Evolutionary conservation across 2,888 invertebrate genomes (phyloP).

Genomic region (Rotaria sp.): DNA sequence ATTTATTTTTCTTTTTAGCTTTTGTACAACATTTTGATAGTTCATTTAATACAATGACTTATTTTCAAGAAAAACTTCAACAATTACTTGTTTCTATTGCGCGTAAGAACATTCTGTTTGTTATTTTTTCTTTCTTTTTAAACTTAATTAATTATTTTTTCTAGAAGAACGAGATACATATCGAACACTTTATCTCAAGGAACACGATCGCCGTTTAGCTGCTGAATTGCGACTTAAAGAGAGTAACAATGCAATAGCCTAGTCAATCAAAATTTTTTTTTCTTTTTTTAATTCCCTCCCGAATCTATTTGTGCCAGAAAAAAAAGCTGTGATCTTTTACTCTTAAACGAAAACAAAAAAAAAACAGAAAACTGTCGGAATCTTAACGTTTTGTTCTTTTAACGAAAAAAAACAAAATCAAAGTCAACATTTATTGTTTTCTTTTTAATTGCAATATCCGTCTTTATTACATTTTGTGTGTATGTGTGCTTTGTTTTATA

Average conservation of each 20-base stretch:
- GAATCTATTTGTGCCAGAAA: background rate
- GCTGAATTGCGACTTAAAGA: conserved; percentile 11
- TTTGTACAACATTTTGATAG: conserved; percentile 26
- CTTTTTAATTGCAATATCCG: background rate
- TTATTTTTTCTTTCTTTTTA: background rate
- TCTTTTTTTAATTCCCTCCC: background rate
- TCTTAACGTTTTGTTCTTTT: background rate
- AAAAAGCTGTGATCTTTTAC: conserved; percentile 11
- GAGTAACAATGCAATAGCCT: background rate
- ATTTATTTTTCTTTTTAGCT: background rate
- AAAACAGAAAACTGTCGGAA: background rate
- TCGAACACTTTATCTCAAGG: conserved; percentile 1
- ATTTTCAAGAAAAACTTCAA: conserved; percentile 28
- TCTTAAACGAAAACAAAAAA: background rate
- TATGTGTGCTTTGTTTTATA: too few species aligned
- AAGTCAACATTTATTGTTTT: background rate
- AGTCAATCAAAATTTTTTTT: background rate
- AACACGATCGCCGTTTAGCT: conserved; percentile 8
- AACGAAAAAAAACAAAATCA: background rate
- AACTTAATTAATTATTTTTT: background rate
- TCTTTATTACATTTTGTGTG: conserved; percentile 8
- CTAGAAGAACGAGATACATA: conserved; percentile 16
- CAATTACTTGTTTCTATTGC: background rate
- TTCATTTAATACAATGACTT: conserved; percentile 15
- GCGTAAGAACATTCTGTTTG: background rate